These are phyloP conservation scores for Tarsius wallacei DNA, from an alignment of 2,797 vertebrate genomes.

Conservation along the genomic window DNA sequence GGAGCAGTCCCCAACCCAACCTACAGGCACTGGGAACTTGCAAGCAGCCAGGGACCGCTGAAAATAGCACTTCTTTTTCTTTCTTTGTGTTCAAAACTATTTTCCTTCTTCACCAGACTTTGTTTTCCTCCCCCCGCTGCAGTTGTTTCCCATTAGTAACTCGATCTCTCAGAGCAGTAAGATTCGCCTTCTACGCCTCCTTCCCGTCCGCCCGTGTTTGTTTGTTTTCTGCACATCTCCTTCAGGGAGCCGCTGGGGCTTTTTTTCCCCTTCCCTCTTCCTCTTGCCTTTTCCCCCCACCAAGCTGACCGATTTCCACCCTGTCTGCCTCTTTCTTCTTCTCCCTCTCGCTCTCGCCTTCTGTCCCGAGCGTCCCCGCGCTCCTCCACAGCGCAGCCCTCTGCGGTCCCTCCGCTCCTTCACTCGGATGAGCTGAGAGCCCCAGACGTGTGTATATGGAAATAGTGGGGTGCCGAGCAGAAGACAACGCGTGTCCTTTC, in stretches of 20 bases:
- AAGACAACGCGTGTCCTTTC: conserved; percentile 98
- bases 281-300: conserved; percentile 75
- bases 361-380: conserved; percentile 71
- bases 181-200: conserved; percentile 71
- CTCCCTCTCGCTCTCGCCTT: conserved; percentile 81
- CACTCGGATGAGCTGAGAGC: conserved; percentile 95
- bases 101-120: conserved; percentile 89
- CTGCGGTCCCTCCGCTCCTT: conserved; percentile 81
- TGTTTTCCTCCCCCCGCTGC: conserved; percentile 90
- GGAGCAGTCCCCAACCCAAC: conserved; percentile 97
- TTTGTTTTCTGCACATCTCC: conserved; percentile 72
- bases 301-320: background rate
- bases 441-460: conserved; percentile 96
- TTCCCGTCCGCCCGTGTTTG: conserved; percentile 47
- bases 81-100: conserved; percentile 89
- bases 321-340: conserved; percentile 52
- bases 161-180: conserved; percentile 81
- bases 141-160: conserved; percentile 86
- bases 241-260: conserved; percentile 78
- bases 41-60: conserved; percentile 92
- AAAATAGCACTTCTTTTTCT: conserved; percentile 88
- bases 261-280: conserved; percentile 42
- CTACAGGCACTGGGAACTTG: conserved; percentile 95
- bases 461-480: conserved; percentile 98
- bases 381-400: conserved; percentile 84